phyloP scores from a whole-genome alignment of 2,888 invertebrate genomes.

The Pollenia labialis region DNA sequence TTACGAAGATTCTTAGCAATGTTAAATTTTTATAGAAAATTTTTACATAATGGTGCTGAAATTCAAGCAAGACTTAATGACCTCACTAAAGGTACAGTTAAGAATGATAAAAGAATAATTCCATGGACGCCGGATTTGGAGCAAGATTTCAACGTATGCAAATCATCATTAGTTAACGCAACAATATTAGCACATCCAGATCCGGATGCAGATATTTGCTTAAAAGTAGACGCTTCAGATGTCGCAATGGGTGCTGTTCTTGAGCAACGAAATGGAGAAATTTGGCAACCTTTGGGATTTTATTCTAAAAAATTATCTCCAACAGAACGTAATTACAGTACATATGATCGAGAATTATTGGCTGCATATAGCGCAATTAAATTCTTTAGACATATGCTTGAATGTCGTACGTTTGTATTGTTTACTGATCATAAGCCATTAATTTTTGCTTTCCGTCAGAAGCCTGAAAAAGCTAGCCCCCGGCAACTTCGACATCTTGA shows the following conservation, averaged over 20 bases:
- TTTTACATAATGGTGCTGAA: too few relatives aligned
- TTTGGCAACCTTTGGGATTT: constrained; percentile 24
- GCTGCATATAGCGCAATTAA: constrained; percentile 14
- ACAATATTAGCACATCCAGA: not conserved
- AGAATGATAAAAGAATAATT: too few relatives aligned
- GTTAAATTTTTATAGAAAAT: too few relatives aligned
- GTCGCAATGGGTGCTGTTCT: constrained; percentile 9
- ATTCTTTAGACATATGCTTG: constrained; percentile 11
- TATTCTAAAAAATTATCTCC: not conserved
- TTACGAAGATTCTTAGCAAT: too few relatives aligned
- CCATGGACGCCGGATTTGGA: too few relatives aligned
- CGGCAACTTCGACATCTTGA: not conserved
- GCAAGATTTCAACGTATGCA: too few relatives aligned
- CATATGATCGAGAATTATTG: not conserved
- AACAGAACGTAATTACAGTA: constrained; percentile 18
- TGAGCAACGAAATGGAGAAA: not conserved
- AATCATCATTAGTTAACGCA: too few relatives aligned
- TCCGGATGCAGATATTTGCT: not conserved
- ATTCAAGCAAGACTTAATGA: too few relatives aligned
- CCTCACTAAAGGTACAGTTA: too few relatives aligned
- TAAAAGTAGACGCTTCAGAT: constrained; percentile 5
- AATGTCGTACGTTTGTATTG: constrained; percentile 3
- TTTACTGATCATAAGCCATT: constrained; percentile 5
- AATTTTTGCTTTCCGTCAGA: constrained; percentile 16
- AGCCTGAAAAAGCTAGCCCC: constrained; percentile 10